Conservation (phyloP, 2,888 invertebrate species). For the Acronicta alni region DNA sequence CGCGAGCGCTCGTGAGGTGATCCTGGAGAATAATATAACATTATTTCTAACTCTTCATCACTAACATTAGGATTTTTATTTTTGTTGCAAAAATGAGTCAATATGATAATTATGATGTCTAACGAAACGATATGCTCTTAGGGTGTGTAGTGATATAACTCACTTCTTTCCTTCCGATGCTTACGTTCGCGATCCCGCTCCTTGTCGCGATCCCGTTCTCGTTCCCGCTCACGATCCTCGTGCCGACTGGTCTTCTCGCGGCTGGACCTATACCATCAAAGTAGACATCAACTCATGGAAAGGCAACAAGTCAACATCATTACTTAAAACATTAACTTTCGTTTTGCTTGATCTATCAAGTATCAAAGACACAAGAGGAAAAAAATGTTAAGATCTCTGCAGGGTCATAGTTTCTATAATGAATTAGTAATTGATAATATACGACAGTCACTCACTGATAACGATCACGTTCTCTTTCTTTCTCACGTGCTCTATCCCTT, state of each 20-base stretch:
- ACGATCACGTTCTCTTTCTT: constrained; percentile 55
- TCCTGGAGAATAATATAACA: constrained; percentile 63
- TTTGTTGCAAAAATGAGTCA: no score
- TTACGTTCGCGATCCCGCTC: constrained; percentile 76
- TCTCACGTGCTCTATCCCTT: constrained; percentile 51
- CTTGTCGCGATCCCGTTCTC: constrained; percentile 68
- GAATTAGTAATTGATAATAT: no score
- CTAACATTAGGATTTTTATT: not conserved
- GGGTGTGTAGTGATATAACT: constrained; percentile 48
- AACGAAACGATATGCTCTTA: no score
- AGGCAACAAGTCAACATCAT: not conserved
- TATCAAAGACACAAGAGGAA: no score
- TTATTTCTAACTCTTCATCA: not conserved
- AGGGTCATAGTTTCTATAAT: no score
- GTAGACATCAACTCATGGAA: not conserved
- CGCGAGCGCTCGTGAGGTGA: constrained; percentile 82
- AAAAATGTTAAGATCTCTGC: no score
- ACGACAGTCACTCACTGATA: constrained; percentile 34
- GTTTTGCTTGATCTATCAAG: no score
- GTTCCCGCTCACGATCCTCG: constrained; percentile 66
- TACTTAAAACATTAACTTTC: no score
- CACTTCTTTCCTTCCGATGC: constrained; percentile 81
- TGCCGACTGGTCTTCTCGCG: constrained; percentile 66
- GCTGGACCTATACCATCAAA: constrained; percentile 54
- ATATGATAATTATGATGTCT: no score